Evolutionary conservation across 2,888 invertebrate species (phyloP).

Genomic region (Yponomeuta plumbellus): DNA sequence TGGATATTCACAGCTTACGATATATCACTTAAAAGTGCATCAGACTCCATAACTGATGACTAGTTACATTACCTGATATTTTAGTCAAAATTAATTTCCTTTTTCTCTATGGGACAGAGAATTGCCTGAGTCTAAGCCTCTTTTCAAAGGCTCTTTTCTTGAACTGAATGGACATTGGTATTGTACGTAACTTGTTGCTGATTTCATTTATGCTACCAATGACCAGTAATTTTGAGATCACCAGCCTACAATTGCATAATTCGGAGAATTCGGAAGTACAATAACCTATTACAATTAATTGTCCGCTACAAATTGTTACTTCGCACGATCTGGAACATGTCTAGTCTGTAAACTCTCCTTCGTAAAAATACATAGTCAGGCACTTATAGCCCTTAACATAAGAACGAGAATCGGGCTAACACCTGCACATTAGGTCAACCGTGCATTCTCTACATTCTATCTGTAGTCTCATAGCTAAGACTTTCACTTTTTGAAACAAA

Average conservation of each 20-base stretch:
- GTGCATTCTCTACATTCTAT: neutral
- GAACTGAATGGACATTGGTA: too few species aligned
- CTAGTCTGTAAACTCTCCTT: neutral
- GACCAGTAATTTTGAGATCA: too few species aligned
- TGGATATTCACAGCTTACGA: too few species aligned
- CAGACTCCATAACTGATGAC: too few species aligned
- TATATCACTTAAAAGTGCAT: too few species aligned
- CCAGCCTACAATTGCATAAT: neutral
- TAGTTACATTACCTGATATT: too few species aligned
- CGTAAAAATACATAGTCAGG: neutral
- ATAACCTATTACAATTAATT: neutral
- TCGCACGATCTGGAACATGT: neutral
- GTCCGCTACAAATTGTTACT: neutral
- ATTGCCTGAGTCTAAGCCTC: too few species aligned
- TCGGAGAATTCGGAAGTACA: neutral
- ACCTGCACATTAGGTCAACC: neutral
- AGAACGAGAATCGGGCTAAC: neutral
- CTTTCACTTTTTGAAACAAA: neutral
- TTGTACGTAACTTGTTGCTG: too few species aligned
- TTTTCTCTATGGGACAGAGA: too few species aligned
- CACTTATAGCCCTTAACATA: neutral
- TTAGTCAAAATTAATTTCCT: too few species aligned
- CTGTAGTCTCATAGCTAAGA: neutral
- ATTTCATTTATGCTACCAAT: too few species aligned
- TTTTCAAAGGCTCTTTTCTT: too few species aligned